Evolutionary conservation across 2,113 vertebrate species (phyloP).

Genomic region (Platycercus adscitus): DNA sequence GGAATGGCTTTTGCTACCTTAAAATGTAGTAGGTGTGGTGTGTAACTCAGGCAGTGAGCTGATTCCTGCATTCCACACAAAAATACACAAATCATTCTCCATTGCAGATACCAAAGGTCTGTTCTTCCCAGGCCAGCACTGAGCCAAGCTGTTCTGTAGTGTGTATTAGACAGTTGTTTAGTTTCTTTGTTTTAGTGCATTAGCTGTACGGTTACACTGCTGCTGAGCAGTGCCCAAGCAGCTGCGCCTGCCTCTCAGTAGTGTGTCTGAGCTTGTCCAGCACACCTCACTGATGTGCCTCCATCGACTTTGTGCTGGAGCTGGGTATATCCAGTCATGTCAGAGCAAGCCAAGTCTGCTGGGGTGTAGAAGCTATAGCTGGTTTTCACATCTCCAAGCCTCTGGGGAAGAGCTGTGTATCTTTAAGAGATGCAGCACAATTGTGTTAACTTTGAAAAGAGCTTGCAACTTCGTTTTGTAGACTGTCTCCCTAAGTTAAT

Average conservation of each 20-base stretch:
- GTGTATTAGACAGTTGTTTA: background rate
- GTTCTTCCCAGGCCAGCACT: background rate
- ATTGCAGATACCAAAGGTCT: rapidly evolving
- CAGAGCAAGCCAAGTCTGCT: background rate
- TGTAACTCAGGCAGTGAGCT: background rate
- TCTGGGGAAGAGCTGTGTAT: background rate
- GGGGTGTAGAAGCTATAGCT: background rate
- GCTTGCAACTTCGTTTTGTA: background rate
- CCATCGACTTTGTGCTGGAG: background rate
- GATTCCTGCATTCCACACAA: background rate
- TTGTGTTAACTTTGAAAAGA: background rate
- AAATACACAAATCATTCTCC: background rate
- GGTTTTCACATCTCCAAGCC: background rate
- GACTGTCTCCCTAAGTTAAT: background rate
- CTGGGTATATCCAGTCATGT: background rate
- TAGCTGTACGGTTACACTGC: background rate
- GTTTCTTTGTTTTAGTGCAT: background rate
- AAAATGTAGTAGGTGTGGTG: background rate
- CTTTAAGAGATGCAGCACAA: background rate
- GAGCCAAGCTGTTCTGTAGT: background rate
- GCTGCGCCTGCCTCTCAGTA: background rate
- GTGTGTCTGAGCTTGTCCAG: background rate
- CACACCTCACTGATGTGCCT: background rate
- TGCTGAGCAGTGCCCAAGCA: background rate
- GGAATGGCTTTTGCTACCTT: background rate